Conservation (phyloP, 2,888 invertebrate genomes). For the Sinhomidia bicolor region DNA sequence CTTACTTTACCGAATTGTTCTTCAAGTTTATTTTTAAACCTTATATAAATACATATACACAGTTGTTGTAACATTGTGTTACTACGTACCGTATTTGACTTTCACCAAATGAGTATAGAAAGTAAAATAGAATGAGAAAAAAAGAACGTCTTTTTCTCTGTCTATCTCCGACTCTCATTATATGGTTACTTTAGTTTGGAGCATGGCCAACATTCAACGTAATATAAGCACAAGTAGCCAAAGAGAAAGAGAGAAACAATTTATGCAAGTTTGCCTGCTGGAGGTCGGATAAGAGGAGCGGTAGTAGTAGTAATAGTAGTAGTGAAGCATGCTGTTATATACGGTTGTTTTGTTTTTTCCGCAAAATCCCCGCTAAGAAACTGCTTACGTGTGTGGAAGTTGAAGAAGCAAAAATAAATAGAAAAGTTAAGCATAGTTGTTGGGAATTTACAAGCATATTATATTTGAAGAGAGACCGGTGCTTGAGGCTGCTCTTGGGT, state of each 20-base stretch:
- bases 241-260: not conserved
- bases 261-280: conserved; percentile 44
- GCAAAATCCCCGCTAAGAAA: conserved; percentile 35
- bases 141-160: not conserved
- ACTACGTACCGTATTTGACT: not conserved
- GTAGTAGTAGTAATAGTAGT: too few relatives aligned
- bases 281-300: not conserved
- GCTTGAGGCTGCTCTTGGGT: not conserved
- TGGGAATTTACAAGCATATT: not conserved
- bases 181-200: conserved; percentile 30
- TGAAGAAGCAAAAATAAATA: not conserved
- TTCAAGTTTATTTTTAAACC: not conserved
- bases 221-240: not conserved
- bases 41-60: not conserved
- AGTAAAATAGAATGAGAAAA: not conserved
- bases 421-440: not conserved
- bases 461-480: not conserved
- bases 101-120: not conserved
- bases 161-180: not conserved
- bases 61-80: not conserved
- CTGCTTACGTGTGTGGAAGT: not conserved
- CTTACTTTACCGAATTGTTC: not conserved
- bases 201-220: conserved; percentile 19
- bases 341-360: conserved; percentile 23
- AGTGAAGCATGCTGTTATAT: conserved; percentile 14